These are phyloP conservation scores for Vulpes vulpes DNA, from an alignment of 2,113 vertebrate species.

Conservation along the genomic window DNA sequence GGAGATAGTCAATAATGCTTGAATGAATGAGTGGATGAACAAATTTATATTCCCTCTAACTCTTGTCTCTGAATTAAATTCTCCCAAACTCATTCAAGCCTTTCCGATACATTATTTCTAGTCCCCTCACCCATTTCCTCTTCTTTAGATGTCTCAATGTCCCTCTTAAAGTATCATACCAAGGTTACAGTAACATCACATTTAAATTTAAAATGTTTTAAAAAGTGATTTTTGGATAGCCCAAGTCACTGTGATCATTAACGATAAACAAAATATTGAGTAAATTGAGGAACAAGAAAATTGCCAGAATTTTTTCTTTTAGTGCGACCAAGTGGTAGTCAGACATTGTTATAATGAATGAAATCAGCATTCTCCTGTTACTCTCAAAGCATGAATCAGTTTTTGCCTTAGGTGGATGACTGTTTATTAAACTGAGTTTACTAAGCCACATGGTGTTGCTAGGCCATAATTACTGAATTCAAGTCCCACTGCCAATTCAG, in stretches of 20 bases:
- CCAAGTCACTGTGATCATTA: neutral
- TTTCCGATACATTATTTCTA: neutral
- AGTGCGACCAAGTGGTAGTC: neutral
- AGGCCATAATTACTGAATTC: conserved; percentile 57
- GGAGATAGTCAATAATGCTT: neutral
- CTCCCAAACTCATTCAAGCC: neutral
- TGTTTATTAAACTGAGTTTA: conserved; percentile 36
- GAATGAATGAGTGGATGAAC: neutral
- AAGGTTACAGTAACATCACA: neutral
- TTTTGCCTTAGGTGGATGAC: conserved; percentile 34
- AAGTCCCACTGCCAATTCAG: neutral
- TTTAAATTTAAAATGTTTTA: conserved; percentile 37
- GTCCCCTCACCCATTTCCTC: neutral
- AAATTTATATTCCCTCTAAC: neutral
- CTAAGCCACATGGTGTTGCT: neutral
- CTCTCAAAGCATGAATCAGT: neutral
- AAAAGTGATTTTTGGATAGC: conserved; percentile 5
- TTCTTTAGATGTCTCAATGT: neutral
- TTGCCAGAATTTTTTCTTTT: neutral
- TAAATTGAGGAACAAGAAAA: conserved; percentile 24
- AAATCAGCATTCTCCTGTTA: neutral
- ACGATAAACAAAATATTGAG: neutral
- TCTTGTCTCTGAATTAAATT: neutral
- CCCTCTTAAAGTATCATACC: neutral
- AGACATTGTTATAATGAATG: neutral